Conservation (phyloP, 2,113 vertebrate species). For the Xiphias gladius region DNA sequence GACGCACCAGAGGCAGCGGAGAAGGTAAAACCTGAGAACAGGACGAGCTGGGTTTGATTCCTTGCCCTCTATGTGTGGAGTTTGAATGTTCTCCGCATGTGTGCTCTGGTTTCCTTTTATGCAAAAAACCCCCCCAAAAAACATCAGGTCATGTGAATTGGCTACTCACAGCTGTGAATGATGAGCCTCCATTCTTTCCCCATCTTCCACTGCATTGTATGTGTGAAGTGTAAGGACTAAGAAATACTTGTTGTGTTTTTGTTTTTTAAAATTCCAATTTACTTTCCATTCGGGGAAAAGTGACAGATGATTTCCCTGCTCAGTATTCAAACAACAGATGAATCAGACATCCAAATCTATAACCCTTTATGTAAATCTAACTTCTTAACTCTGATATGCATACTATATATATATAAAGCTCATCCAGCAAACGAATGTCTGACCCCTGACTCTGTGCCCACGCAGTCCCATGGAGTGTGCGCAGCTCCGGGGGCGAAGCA, state of each 20-base stretch:
- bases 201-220: neutral
- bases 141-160: neutral
- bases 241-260: neutral
- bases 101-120: neutral
- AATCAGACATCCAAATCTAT: neutral
- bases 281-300: neutral
- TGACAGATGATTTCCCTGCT: neutral
- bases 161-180: neutral
- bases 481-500: constrained; percentile 88
- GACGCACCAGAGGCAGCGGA: constrained; percentile 77
- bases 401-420: neutral
- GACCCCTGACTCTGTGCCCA: neutral
- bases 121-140: neutral
- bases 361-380: neutral
- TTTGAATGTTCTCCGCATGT: neutral
- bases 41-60: neutral
- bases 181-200: too few species aligned
- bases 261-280: too few species aligned
- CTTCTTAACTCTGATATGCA: neutral
- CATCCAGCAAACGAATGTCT: neutral
- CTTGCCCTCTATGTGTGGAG: neutral
- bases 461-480: constrained; percentile 85
- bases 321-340: neutral
- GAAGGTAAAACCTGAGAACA: constrained; percentile 55
- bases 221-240: neutral